Conservation (phyloP, 2,797 vertebrate genomes). For the Neostethus bicornis region DNA sequence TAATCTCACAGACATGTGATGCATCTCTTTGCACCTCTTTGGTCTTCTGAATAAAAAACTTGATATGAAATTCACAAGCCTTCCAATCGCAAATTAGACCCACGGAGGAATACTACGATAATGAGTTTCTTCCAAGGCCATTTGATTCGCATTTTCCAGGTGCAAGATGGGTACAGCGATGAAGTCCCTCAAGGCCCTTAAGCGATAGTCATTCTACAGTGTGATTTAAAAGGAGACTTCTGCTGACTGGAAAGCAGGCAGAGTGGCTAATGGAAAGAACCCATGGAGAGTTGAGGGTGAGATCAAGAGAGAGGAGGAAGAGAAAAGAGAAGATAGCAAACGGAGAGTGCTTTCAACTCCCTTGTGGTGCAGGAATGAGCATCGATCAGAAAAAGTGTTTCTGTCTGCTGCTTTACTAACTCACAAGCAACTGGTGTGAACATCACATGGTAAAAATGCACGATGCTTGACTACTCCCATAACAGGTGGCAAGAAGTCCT, state of each 20-base stretch:
- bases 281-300: slow-evolving; percentile 47
- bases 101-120: slow-evolving; percentile 69
- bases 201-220: slow-evolving; percentile 58
- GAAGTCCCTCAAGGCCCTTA: slow-evolving; percentile 51
- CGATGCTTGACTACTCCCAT: slow-evolving; percentile 44
- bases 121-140: slow-evolving; percentile 72
- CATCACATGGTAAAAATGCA: slow-evolving; percentile 47
- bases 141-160: slow-evolving; percentile 68
- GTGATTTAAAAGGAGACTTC: slow-evolving; percentile 71
- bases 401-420: slow-evolving; percentile 48
- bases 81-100: slow-evolving; percentile 70
- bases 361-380: slow-evolving; percentile 53
- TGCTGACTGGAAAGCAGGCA: slow-evolving; percentile 52
- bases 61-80: slow-evolving; percentile 69
- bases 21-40: slow-evolving; percentile 46
- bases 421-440: slow-evolving; percentile 57
- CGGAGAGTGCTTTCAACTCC: slow-evolving; percentile 61
- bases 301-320: slow-evolving; percentile 49
- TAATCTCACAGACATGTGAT: slow-evolving; percentile 63
- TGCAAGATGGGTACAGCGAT: slow-evolving; percentile 65
- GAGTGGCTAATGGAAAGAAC: slow-evolving; percentile 65
- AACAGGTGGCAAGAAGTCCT: slow-evolving; percentile 55
- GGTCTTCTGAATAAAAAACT: slow-evolving; percentile 48
- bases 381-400: slow-evolving; percentile 62
- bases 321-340: slow-evolving; percentile 41